A percentile compares a stretch with the other conserved stretches of the same genome.
Conservation (phyloP, 2,888 invertebrate species). For the Charanyca ferruginea region DNA sequence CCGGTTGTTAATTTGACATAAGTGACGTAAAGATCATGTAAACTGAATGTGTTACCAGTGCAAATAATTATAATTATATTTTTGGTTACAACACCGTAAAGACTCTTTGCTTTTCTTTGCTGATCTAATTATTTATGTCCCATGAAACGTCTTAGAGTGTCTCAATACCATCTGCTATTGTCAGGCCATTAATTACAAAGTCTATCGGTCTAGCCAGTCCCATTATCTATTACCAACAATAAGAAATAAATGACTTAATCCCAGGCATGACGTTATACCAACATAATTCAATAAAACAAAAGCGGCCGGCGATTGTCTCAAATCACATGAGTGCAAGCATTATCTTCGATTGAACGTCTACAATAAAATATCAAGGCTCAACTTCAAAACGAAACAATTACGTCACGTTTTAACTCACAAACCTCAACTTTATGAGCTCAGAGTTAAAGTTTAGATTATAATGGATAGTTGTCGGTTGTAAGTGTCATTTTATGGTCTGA, state of each 20-base stretch:
- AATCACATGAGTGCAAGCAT: conserved; percentile 87
- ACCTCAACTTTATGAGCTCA: conserved; percentile 61
- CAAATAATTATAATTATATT: no score
- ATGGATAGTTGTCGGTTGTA: conserved; percentile 55
- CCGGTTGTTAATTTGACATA: neutral
- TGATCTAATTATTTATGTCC: neutral
- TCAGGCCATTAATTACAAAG: conserved; percentile 12
- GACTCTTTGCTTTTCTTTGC: neutral
- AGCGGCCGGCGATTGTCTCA: conserved; percentile 85
- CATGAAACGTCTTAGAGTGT: neutral
- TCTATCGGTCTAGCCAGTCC: conserved; percentile 22
- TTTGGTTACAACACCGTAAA: neutral
- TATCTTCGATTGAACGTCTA: conserved; percentile 87
- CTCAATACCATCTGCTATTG: conserved; percentile 11
- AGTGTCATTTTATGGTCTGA: conserved; percentile 79
- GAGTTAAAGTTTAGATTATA: conserved; percentile 69
- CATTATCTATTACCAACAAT: conserved; percentile 30
- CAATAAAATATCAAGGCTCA: conserved; percentile 62
- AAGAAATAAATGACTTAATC: conserved; percentile 54
- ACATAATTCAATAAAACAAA: conserved; percentile 87
- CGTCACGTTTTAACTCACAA: conserved; percentile 59
- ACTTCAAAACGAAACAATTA: conserved; percentile 68
- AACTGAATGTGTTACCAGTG: neutral
- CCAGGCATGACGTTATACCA: conserved; percentile 47
- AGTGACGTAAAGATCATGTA: neutral